Evolutionary conservation across 2,888 invertebrate genomes (phyloP).

Genomic region (Xestia sexstrigata): DNA sequence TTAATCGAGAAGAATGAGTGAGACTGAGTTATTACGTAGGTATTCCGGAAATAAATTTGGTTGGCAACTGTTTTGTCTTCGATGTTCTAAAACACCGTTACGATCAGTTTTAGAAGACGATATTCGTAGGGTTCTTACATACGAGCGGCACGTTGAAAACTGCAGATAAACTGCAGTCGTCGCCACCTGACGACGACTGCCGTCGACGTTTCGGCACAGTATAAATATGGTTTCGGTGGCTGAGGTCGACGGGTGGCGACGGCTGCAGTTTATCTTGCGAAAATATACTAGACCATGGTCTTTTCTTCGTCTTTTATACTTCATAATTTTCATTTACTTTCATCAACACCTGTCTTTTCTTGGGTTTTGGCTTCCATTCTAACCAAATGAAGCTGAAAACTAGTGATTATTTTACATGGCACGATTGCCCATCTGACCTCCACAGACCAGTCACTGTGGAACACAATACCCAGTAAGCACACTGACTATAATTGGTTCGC

Average conservation of each 20-base stretch:
- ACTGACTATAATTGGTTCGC: neutral
- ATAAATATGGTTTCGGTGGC: too few relatives aligned
- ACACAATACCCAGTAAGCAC: neutral
- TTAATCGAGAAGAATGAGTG: slow-evolving; percentile 15
- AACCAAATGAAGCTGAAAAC: neutral
- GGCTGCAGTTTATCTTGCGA: too few relatives aligned
- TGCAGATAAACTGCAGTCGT: too few relatives aligned
- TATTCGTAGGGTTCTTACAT: too few relatives aligned
- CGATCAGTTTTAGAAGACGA: neutral
- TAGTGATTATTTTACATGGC: neutral
- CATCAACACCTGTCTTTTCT: neutral
- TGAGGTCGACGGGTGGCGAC: too few relatives aligned
- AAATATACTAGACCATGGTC: too few relatives aligned
- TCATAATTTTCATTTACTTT: neutral
- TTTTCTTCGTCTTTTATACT: too few relatives aligned
- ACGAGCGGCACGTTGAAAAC: too few relatives aligned
- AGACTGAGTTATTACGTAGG: neutral
- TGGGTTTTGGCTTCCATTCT: neutral
- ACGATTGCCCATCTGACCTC: neutral
- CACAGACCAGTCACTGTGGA: neutral
- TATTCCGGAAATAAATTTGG: neutral
- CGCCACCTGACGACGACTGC: too few relatives aligned
- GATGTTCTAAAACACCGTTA: neutral
- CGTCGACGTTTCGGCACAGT: too few relatives aligned
- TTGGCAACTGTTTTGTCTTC: neutral